Evolutionary conservation across 92 coral and sea anemone genomes (phyloP).

Genomic region (Siderastrea radians): DNA sequence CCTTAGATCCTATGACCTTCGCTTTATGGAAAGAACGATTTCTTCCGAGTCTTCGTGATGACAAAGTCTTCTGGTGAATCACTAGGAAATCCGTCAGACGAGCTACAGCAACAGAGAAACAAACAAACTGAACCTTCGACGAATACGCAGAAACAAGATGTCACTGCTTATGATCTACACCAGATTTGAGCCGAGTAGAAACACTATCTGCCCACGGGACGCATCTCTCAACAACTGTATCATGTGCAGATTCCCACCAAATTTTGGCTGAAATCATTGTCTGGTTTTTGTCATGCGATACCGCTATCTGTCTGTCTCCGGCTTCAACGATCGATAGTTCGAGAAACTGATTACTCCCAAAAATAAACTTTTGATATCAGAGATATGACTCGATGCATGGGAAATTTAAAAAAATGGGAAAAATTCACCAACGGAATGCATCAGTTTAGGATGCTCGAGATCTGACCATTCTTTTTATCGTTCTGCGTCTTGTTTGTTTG

Average conservation of each 20-base stretch:
- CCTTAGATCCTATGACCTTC: not conserved
- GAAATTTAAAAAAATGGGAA: not conserved
- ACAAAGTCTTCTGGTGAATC: not conserved
- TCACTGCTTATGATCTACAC: not conserved
- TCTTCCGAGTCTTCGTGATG: not conserved
- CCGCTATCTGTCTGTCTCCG: not conserved
- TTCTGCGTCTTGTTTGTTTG: too few species aligned
- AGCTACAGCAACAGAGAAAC: not conserved
- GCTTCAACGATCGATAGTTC: not conserved
- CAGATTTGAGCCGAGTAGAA: not conserved
- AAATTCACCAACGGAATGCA: too few species aligned
- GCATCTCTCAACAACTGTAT: constrained; percentile 10
- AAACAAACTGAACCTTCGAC: not conserved
- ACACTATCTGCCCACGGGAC: not conserved
- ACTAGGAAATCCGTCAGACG: not conserved
- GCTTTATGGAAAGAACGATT: not conserved
- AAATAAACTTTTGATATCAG: not conserved
- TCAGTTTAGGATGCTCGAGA: too few species aligned
- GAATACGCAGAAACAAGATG: not conserved
- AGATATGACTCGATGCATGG: not conserved
- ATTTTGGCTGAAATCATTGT: not conserved
- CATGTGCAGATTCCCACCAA: not conserved
- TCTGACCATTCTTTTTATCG: too few species aligned
- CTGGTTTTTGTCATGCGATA: constrained; percentile 7
- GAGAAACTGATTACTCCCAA: not conserved